Evolutionary conservation across 2,113 vertebrate genomes (phyloP), one percentile per base, ranked within the genome.

Genomic region (Rutilus rutilus): DNA sequence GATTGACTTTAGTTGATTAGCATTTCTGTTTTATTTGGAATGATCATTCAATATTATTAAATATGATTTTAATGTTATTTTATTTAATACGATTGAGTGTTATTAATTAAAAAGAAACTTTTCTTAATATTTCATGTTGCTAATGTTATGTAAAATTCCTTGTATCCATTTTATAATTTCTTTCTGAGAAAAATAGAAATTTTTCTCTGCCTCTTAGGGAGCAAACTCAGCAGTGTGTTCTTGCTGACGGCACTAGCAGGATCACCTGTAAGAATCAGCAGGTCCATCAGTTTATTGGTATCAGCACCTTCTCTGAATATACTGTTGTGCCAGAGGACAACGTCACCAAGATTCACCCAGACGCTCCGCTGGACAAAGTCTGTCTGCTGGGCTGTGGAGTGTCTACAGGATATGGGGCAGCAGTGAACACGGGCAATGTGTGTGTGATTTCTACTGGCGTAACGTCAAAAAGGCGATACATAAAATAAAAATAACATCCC

Each of bases 231-330:
- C 81, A 88, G 74, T 86, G 90, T 30, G 59, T 90, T 23, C 95
- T 97, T 94, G 95, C 95, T 6, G 96, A 97, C 77, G 95, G 95
- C 17, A 96, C 93, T n/a, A 96, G 94, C 90, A 83, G 93, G 81
- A 90, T 94, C 85, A 89, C 93, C 54, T 92, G 91, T 76, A 93
- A 59, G 71, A 93, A 92, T 25, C 89, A 88, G 74, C 89, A 92
- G 86, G 85, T 94, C 42, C 33, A 91, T 75, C 86, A 95, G 84
- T 89, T 93, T 47, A 85, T 76, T 27, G 88, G 91, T 27, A 81
- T 91, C 33, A 90, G 93, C 69, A 91, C 92, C n/a, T 94, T 94
- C 87, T 89, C 90, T 1, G 91, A 95, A 88, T 94, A 92, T 42
- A 93, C 92, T 0, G 90, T 93, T 5, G 88, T 92, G 6, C 39